Evolutionary conservation across 2,113 vertebrate genomes (phyloP).

Genomic region (Anser brachyrhynchus): DNA sequence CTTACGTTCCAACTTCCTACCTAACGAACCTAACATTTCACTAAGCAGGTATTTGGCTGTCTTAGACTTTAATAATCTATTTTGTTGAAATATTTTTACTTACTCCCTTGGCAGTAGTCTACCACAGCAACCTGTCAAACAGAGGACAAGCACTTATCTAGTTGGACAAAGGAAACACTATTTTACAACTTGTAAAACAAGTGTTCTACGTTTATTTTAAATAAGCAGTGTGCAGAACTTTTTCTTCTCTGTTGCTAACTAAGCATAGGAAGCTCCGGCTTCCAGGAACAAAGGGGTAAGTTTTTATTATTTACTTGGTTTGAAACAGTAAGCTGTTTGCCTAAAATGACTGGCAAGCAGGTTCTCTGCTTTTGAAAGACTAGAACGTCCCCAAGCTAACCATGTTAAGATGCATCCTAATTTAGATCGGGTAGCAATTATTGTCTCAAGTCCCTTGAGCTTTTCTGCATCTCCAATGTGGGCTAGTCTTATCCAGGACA

Average conservation of each 20-base stretch:
- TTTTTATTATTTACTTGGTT: not conserved
- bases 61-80: not conserved
- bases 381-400: not conserved
- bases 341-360: not conserved
- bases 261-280: not conserved
- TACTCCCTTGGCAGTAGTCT: not conserved
- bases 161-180: not conserved
- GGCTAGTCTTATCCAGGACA: not conserved
- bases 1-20: not conserved
- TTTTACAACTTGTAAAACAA: not conserved
- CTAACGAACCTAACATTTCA: not conserved
- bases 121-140: not conserved
- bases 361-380: not conserved
- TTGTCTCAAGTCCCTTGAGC: not conserved
- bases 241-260: not conserved
- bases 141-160: not conserved
- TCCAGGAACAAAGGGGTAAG: not conserved
- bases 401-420: fast-evolving
- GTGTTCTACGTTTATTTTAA: fast-evolving
- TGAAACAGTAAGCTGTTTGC: not conserved
- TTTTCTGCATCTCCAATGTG: not conserved
- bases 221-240: not conserved
- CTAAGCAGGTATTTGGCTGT: not conserved
- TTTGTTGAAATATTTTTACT: not conserved
- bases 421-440: not conserved